These are phyloP conservation scores for Sphaeramia orbicularis DNA, from an alignment of 2,797 vertebrate species.

Conservation along the genomic window DNA sequence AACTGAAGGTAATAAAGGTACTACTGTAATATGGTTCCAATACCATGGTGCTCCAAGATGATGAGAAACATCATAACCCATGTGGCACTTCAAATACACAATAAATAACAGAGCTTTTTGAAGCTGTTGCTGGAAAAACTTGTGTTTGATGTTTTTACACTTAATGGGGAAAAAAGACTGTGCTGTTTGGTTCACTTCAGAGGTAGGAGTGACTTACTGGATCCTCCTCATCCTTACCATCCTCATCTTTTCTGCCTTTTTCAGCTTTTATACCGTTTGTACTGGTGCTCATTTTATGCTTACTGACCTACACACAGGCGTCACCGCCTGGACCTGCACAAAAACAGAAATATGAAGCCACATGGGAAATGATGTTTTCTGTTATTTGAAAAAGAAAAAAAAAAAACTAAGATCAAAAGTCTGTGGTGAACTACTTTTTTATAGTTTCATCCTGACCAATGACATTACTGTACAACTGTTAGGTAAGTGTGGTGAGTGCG, in stretches of 20 bases:
- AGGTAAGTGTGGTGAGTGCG: constrained; percentile 61
- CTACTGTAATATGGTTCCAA: constrained; percentile 98
- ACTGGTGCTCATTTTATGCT: constrained; percentile 90
- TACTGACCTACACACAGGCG: constrained; percentile 64
- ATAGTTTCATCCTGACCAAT: constrained; percentile 82
- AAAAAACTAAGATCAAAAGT: constrained; percentile 79
- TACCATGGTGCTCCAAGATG: constrained; percentile 96
- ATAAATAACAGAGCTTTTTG: constrained; percentile 64
- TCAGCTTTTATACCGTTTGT: constrained; percentile 86
- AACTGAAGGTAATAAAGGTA: constrained; percentile 94
- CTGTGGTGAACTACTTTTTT: constrained; percentile 86
- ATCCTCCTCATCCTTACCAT: constrained; percentile 26
- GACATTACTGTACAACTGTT: constrained; percentile 89
- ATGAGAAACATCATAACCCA: constrained; percentile 91
- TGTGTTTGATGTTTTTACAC: constrained; percentile 61
- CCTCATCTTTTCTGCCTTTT: constrained; percentile 74
- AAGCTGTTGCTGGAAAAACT: constrained; percentile 68
- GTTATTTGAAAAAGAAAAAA: constrained; percentile 74
- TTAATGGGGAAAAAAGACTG: constrained; percentile 45
- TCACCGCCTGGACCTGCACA: constrained; percentile 81
- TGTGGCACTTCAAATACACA: constrained; percentile 87
- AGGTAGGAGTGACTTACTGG: constrained; percentile 41
- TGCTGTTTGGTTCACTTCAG: constrained; percentile 48
- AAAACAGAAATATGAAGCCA: constrained; percentile 73
- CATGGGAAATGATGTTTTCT: constrained; percentile 88